Base-by-base conservation (phyloP, 2,888 invertebrate species). In the Chouioia cunea region DNA sequence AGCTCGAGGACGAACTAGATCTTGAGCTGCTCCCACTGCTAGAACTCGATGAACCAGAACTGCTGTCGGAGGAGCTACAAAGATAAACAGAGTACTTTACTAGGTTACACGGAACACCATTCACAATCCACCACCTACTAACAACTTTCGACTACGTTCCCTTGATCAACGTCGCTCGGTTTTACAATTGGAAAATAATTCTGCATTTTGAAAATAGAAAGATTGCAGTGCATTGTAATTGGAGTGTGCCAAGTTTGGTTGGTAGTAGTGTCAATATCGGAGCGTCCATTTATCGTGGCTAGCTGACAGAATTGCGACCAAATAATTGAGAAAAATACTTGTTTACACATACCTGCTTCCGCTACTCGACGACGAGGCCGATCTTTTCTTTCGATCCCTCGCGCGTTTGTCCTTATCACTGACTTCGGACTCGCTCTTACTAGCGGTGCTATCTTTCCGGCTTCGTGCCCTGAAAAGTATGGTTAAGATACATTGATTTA, bases 281-380 rank as follows among this genome's bases (percentile, higher is more conserved):
- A 36, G 36, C 36, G 36, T 36, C 36, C 6, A 12, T 36, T 36
- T 36, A 6, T 10, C 10, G 4, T 12, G 12, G 6, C 36, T 36
- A 36, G 36, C 36, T 36, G 36, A 10, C 36, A 36, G 36, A 6
- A 36, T 36, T 36, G 4, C 4, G 12, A 36, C 2, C 4, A 3
- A 52, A 63, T 27, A 8, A 57, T 58, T 43, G 15, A 14, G 12
- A 18, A 47, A 23, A 23, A 22, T 1, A 10, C 1, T 10, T 8
- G 36, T 36, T 6, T 36, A 2, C 10, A 53, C 91, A 82, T 91
- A 92, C 85, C 93, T 93, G 79, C 92, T 92, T 66, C 93, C 93
- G 82, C 93, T 93, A 80, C 93, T 93, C 73, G 93, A 93, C 0
- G 93, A 93, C 48, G 92, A 93, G 22, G 93, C 93, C 71, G 89